Conservation (phyloP, 2,888 invertebrate species). For the Auanema sp. region DNA sequence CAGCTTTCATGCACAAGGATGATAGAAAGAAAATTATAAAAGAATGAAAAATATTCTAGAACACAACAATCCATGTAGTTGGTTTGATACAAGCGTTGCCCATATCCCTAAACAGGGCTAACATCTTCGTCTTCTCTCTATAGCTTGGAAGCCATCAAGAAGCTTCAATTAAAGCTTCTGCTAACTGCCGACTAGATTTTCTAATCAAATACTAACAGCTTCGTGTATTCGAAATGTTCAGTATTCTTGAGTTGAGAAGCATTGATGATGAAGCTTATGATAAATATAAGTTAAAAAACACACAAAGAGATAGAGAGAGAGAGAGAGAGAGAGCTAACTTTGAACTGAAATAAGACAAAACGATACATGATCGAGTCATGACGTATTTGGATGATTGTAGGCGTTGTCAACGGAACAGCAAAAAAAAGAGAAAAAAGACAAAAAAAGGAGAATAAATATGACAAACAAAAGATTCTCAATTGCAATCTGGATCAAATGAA, state of each 20-base stretch:
- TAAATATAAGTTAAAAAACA: not conserved
- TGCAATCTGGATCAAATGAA: too few relatives aligned
- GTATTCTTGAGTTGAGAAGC: not conserved
- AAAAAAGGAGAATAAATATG: not conserved
- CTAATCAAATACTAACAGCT: slow-evolving; percentile 9
- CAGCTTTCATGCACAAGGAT: too few relatives aligned
- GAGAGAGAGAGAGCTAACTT: not conserved
- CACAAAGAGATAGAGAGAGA: not conserved
- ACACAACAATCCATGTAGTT: too few relatives aligned
- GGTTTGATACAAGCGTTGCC: too few relatives aligned
- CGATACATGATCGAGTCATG: not conserved
- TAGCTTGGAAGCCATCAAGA: slow-evolving; percentile 1
- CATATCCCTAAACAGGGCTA: too few relatives aligned
- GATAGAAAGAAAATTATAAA: too few relatives aligned
- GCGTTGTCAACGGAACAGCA: not conserved
- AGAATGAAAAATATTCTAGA: too few relatives aligned
- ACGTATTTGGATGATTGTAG: too few relatives aligned
- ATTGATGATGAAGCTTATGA: not conserved
- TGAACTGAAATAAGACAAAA: not conserved
- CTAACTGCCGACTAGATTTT: slow-evolving; percentile 8
- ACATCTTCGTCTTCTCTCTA: not conserved
- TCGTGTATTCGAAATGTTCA: not conserved
- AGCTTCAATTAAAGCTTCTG: not conserved
- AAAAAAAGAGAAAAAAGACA: too few relatives aligned
- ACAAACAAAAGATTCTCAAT: not conserved